Evolutionary conservation across 2,113 vertebrate genomes (phyloP).

Genomic region (Nannospalax galili): DNA sequence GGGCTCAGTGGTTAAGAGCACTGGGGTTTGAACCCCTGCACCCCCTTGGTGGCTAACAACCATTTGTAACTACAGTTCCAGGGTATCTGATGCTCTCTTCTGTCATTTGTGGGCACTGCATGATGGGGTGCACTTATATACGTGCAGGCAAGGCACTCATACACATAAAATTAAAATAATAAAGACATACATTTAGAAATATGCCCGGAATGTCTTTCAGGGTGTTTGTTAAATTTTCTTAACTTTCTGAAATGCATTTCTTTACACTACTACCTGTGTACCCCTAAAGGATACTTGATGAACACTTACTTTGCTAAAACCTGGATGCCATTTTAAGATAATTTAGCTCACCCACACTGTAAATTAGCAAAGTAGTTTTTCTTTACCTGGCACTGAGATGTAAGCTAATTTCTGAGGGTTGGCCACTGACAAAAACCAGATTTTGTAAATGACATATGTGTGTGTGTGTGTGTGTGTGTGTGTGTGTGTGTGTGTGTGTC

Average conservation of each 20-base stretch:
- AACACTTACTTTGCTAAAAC: background rate
- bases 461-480: background rate
- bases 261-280: background rate
- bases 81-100: too few relatives aligned
- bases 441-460: background rate
- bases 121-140: too few relatives aligned
- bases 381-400: background rate
- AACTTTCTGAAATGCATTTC: background rate
- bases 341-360: background rate
- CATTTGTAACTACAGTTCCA: too few relatives aligned
- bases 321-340: background rate
- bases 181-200: too few relatives aligned
- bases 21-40: too few relatives aligned
- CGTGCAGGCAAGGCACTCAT: too few relatives aligned
- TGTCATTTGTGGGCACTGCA: too few relatives aligned
- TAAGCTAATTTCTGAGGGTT: background rate
- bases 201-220: background rate
- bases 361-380: background rate
- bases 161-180: too few relatives aligned
- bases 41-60: too few relatives aligned
- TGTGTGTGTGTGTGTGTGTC: background rate
- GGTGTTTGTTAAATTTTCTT: background rate
- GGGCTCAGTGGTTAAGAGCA: too few relatives aligned
- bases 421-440: background rate
- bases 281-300: background rate